Base-by-base conservation (phyloP, 2,888 invertebrate genomes). In the Galerucella calmariensis region DNA sequence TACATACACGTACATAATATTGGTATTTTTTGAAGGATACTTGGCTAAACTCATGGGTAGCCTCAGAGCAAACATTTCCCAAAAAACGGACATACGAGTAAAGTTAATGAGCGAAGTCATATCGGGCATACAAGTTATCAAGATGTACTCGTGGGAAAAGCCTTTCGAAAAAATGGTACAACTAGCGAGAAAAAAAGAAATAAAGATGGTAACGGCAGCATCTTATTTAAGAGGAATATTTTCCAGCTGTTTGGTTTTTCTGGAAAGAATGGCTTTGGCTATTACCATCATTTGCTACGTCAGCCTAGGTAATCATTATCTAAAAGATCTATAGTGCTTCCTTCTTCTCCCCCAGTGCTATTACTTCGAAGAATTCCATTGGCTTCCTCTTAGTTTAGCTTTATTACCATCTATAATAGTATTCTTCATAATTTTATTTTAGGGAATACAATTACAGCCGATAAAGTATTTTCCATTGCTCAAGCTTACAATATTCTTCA, bases 251-350 rank as follows among this genome's bases (percentile, higher is more conserved):
- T 86, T 91, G 83, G 93, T 97, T 61, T 96, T 95, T 84, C 94
- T 96, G 0, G 94, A 95, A 82, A 92, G 97, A 79, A 90, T 95
- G 48, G 94, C 97, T 0, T 89, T 97, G 14, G 95, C 93, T 84
- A 90, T 95, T 69, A 95, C 95, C 0, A 90, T 97, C 67, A 89
- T 95, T 48, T 90, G 93, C 0, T 95, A 93, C 83, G 93, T 94
- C 11, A 88, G 95, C 2, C 87, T 92, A 77, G 94, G 94, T 41
- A 68, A 58, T 14, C 20, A 41, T 41, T 8, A 20, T 20, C 20
- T 20, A 20, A 20, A 20, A 20, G 20, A 20, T 20, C 20, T 20
- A 1, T 20, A 20, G 20, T 20, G 20, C 20, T 20, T 20, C 20
- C 20, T 20, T 20, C 20, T 20, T 20, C 20, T 20, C 1, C 20